Evolutionary conservation across 1,140 invertebrate genomes (phyloP).

Genomic region (Drosophila ficusphila): DNA sequence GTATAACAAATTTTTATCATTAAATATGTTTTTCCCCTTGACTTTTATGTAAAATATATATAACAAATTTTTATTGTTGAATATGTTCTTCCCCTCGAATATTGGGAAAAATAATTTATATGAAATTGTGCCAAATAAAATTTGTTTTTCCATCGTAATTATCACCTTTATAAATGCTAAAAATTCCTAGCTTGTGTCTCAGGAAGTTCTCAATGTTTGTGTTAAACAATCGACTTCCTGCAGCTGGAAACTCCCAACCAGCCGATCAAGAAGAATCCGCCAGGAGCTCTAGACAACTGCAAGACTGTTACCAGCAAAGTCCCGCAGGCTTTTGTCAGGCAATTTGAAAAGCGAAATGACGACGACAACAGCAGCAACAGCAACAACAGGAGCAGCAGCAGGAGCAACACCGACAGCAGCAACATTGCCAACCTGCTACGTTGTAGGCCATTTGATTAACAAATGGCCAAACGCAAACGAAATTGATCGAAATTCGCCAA

Average conservation of each 20-base stretch:
- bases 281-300: slow-evolving; percentile 34
- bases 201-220: slow-evolving; percentile 21
- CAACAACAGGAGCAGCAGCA: slow-evolving; percentile 17
- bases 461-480: slow-evolving; percentile 80
- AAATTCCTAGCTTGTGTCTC: not conserved
- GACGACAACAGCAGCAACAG: slow-evolving; percentile 53
- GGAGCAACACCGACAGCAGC: slow-evolving; percentile 18
- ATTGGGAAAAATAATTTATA: too few species aligned
- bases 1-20: too few species aligned
- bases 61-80: too few species aligned
- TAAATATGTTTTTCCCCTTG: too few species aligned
- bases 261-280: slow-evolving; percentile 39
- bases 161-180: not conserved
- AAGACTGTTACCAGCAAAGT: slow-evolving; percentile 43
- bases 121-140: not conserved
- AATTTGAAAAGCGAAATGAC: slow-evolving; percentile 79
- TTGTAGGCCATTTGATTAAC: slow-evolving; percentile 83
- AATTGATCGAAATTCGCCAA: slow-evolving; percentile 79
- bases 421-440: slow-evolving; percentile 42
- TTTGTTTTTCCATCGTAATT: not conserved
- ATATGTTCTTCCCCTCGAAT: too few species aligned
- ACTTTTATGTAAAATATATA: too few species aligned
- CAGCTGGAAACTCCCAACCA: slow-evolving; percentile 34
- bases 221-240: slow-evolving; percentile 59
- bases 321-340: slow-evolving; percentile 69